Percentiles rank a stretch among this genome's conserved stretches.
phyloP scores from a whole-genome alignment of 2,797 vertebrate genomes.

The Helostoma temminkii region DNA sequence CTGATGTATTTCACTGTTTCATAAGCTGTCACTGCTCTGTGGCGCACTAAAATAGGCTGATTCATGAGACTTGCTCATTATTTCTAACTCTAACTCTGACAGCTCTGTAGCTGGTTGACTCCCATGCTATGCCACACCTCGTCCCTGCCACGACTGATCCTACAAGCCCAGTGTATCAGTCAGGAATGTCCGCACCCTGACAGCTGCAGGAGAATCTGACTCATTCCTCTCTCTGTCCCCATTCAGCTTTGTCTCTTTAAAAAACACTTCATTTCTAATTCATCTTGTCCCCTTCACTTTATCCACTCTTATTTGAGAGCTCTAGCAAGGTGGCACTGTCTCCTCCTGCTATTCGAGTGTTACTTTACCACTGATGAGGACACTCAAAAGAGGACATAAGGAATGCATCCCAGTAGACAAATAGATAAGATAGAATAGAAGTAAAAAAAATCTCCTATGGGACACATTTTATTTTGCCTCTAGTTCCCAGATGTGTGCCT shows the following conservation, averaged over 20 bases:
- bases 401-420: constrained; percentile 42
- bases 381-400: constrained; percentile 16
- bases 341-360: constrained; percentile 28
- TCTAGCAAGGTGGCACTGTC: constrained; percentile 28
- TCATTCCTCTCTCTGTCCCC: constrained; percentile 58
- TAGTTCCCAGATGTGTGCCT: constrained; percentile 37
- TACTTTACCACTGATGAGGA: constrained; percentile 32
- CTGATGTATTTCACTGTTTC: constrained; percentile 11
- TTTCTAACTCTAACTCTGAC: constrained; percentile 49
- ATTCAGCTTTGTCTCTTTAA: constrained; percentile 50
- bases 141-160: constrained; percentile 58
- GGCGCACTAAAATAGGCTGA: constrained; percentile 36
- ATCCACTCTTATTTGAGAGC: constrained; percentile 35
- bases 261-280: constrained; percentile 32
- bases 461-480: constrained; percentile 31
- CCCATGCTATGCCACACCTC: constrained; percentile 15
- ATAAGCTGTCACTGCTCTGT: constrained; percentile 11
- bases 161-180: constrained; percentile 53
- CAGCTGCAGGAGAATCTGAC: constrained; percentile 75
- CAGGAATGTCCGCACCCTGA: constrained; percentile 73
- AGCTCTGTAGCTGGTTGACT: constrained; percentile 37
- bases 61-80: constrained; percentile 33
- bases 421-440: constrained; percentile 15
- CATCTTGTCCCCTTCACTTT: constrained; percentile 24
- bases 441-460: constrained; percentile 18